A percentile compares a stretch with the other conserved stretches of the same genome.
These are phyloP conservation scores for cattle (Bos taurus) DNA, from an alignment of 2,113 vertebrate species.

Conservation along the genomic window ARS-UCD2.0 NC_037333.1:104632001-104632500, in stretches of 20 bases:
- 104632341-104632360: neutral
- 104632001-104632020: neutral
- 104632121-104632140: neutral
- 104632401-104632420: neutral
- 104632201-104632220: neutral
- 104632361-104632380: neutral
- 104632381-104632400: neutral
- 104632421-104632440: neutral
- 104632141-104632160: neutral
- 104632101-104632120: neutral
- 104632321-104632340: neutral
- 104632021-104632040: neutral
- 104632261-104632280: neutral
- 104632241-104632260: fast-evolving
- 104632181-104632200: neutral
- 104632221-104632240: too few species aligned
- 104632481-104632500: neutral
- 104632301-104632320: neutral
- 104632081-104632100: neutral
- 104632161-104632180: neutral
- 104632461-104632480: neutral
- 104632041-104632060: neutral
- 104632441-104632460: neutral
- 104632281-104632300: neutral
- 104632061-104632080: neutral